These are phyloP conservation scores for Pachypeltis micranthus DNA, from an alignment of 1,140 invertebrate genomes.

Conservation along the genomic window DNA sequence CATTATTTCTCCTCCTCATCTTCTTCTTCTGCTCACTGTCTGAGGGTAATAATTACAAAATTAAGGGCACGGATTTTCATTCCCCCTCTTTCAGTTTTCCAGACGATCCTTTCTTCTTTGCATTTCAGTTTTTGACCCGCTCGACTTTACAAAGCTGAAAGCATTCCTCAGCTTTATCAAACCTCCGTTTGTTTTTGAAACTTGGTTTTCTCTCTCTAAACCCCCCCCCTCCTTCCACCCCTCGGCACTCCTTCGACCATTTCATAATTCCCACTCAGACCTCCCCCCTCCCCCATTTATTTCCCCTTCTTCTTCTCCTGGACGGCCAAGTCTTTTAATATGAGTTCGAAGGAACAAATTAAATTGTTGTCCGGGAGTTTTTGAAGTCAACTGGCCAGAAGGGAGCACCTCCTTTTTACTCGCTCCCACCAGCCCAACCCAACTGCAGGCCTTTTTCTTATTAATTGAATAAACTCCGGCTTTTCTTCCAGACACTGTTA, in stretches of 20 bases:
- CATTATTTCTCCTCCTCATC: too few relatives aligned
- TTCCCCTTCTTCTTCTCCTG: neutral
- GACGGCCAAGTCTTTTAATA: slow-evolving; percentile 1
- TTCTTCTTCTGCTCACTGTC: too few relatives aligned
- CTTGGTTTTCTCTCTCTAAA: too few relatives aligned
- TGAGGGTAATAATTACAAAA: neutral
- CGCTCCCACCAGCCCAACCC: neutral
- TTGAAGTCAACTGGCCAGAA: slow-evolving; percentile 6
- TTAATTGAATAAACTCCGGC: slow-evolving; percentile 1
- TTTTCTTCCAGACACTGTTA: too few relatives aligned
- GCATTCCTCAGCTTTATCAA: neutral
- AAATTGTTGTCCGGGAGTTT: slow-evolving; percentile 8
- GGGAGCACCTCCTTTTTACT: neutral
- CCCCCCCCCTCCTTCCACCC: neutral
- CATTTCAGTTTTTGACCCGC: slow-evolving; percentile 3
- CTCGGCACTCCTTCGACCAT: too few relatives aligned
- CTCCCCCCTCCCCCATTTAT: neutral
- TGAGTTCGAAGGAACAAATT: slow-evolving; percentile 8
- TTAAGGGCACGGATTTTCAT: neutral
- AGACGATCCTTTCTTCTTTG: neutral
- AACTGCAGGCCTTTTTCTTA: neutral
- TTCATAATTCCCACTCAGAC: too few relatives aligned
- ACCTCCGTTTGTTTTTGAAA: slow-evolving; percentile 2
- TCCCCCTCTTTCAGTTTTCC: neutral
- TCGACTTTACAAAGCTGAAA: neutral